Conservation (phyloP, 92 coral and sea anemone genomes). For the Isaurus tuberculatus region DNA sequence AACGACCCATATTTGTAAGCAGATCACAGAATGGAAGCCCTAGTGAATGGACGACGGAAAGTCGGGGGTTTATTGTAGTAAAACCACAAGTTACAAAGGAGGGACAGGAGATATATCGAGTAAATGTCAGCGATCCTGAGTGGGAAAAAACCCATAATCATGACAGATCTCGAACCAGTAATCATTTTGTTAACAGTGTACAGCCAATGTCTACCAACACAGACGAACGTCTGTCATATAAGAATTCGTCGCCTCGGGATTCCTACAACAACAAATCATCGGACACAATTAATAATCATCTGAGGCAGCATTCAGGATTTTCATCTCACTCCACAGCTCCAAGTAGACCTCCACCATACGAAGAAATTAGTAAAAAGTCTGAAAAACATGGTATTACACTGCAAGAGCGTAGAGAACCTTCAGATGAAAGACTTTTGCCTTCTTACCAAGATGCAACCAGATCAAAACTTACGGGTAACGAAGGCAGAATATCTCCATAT, state of each 20-base stretch:
- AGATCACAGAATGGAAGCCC: slow-evolving; percentile 21
- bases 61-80: slow-evolving; percentile 22
- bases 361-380: neutral
- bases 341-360: slow-evolving; percentile 12
- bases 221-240: neutral
- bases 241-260: neutral
- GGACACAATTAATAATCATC: neutral
- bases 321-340: neutral
- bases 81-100: neutral
- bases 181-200: neutral
- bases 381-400: slow-evolving; percentile 16
- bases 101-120: neutral
- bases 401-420: neutral
- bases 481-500: neutral
- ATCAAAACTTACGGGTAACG: neutral
- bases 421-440: slow-evolving; percentile 5
- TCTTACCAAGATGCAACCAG: slow-evolving; percentile 33
- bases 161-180: neutral
- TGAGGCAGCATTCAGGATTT: neutral
- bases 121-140: neutral
- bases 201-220: neutral
- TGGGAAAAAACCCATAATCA: neutral
- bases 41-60: slow-evolving; percentile 4
- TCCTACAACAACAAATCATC: neutral
- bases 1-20: neutral